Evolutionary conservation across 2,888 invertebrate species (phyloP), one percentile per base, ranked within the genome.

Genomic region (Drosophila mettleri): DNA sequence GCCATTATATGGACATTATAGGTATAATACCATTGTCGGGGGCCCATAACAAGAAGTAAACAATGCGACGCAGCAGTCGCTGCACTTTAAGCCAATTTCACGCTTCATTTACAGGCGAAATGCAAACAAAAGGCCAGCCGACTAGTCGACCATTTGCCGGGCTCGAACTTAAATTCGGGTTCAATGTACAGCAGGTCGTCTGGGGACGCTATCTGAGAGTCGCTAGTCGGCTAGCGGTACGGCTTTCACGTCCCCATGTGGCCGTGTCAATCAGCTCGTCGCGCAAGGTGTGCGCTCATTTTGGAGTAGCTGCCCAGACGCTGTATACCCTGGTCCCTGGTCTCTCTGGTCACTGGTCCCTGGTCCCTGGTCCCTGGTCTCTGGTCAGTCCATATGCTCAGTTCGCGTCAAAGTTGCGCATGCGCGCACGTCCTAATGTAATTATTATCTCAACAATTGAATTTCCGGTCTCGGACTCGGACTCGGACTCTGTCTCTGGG

Each of bases 401-500:
- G 55, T 76, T 57, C 76, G 38, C 33, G 18, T 52, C 38, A 64
- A 70, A 84, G 84, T 80, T 69, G 85, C 79, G 83, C 86, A 83
- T 85, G 82, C 81, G 86, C 87, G 78, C 89, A 86, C 87, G 89
- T 89, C 90, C 88, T 89, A 88, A 84, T 86, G 87, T 86, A 90
- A 91, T 90, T 90, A 90, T 88, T 80, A 82, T 88, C 83, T 82
- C 84, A 88, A 89, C 90, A 90, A 91, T 91, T 90, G 91, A 90
- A 91, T 90, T 90, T 90, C 90, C 90, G 90, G 90, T 88, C 78
- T 69, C 49, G 24, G 65, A 22, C 63, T 39, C 54, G 90, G 90
- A 83, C 76, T 68, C 48, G 20, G 63, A 34, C 63, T 36, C 54
- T 43, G 41, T 43, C 52, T 22, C 60, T 57, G 33, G 38, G 33